A percentile compares a stretch with the other conserved stretches of the same genome.
These are phyloP conservation scores for Drosophila athabasca DNA, from an alignment of 1,140 invertebrate species.

Conservation along the genomic window DNA sequence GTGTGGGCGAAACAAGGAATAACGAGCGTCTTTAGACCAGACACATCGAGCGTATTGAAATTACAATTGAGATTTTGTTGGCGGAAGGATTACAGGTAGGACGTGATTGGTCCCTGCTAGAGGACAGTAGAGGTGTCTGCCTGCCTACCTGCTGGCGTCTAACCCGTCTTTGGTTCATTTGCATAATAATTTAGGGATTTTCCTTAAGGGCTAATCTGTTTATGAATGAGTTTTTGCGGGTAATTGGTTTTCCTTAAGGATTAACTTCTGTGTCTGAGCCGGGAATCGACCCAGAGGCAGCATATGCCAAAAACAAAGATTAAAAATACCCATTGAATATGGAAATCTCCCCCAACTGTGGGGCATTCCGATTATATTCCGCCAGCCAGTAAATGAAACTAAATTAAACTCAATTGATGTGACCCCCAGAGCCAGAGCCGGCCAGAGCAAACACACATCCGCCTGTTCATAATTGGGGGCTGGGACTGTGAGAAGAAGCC, in stretches of 20 bases:
- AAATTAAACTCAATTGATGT: slow-evolving; percentile 83
- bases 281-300: slow-evolving; percentile 10
- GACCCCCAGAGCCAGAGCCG: slow-evolving; percentile 55
- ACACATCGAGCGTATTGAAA: slow-evolving; percentile 56
- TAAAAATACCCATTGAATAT: neutral
- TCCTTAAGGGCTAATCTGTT: slow-evolving; percentile 33
- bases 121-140: neutral
- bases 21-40: slow-evolving; percentile 76
- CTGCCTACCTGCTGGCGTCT: slow-evolving; percentile 48
- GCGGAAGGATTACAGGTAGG: slow-evolving; percentile 48
- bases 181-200: slow-evolving; percentile 38
- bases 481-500: neutral
- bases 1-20: slow-evolving; percentile 63
- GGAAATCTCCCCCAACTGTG: slow-evolving; percentile 10
- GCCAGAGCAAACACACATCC: slow-evolving; percentile 32
- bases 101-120: slow-evolving; percentile 44
- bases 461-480: slow-evolving; percentile 10
- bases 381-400: slow-evolving; percentile 62
- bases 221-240: slow-evolving; percentile 40
- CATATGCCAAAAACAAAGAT: slow-evolving; percentile 18
- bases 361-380: slow-evolving; percentile 25
- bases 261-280: slow-evolving; percentile 36
- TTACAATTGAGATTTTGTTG: slow-evolving; percentile 51
- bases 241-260: slow-evolving; percentile 29
- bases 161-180: slow-evolving; percentile 16